A percentile compares a stretch with the other conserved stretches of the same genome.
phyloP scores from a whole-genome alignment of 2,888 invertebrate genomes.

The Aphodius sticticus region DNA sequence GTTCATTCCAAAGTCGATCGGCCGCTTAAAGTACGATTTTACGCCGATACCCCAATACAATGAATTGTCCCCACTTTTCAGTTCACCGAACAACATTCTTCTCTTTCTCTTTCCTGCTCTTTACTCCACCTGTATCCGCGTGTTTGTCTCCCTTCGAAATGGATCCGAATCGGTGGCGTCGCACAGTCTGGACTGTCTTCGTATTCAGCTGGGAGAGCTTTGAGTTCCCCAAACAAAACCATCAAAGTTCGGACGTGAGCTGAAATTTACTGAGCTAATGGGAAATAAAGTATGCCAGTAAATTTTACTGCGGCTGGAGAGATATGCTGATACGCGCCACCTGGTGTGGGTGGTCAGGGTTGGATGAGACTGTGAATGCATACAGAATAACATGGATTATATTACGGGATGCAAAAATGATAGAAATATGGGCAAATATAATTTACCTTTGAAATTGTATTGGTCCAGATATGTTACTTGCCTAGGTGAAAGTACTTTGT shows the following conservation, averaged over 20 bases:
- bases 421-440: no score
- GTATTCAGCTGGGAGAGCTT: constrained; percentile 30
- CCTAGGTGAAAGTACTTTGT: no score
- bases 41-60: not conserved
- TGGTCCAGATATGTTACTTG: no score
- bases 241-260: constrained; percentile 45
- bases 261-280: constrained; percentile 42
- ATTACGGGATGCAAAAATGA: no score
- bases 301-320: constrained; percentile 26
- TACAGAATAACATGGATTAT: not conserved
- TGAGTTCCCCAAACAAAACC: constrained; percentile 39
- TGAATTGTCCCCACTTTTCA: not conserved
- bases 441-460: no score
- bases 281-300: constrained; percentile 42
- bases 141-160: not conserved
- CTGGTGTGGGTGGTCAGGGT: not conserved
- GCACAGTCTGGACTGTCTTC: not conserved
- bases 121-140: not conserved
- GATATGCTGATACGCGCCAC: not conserved
- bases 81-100: not conserved
- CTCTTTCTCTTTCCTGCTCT: not conserved
- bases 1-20: not conserved
- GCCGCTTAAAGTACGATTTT: not conserved
- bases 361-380: not conserved
- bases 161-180: not conserved